Evolutionary conservation across 2,888 invertebrate species (phyloP).

Genomic region (Temnothorax rugatulus): DNA sequence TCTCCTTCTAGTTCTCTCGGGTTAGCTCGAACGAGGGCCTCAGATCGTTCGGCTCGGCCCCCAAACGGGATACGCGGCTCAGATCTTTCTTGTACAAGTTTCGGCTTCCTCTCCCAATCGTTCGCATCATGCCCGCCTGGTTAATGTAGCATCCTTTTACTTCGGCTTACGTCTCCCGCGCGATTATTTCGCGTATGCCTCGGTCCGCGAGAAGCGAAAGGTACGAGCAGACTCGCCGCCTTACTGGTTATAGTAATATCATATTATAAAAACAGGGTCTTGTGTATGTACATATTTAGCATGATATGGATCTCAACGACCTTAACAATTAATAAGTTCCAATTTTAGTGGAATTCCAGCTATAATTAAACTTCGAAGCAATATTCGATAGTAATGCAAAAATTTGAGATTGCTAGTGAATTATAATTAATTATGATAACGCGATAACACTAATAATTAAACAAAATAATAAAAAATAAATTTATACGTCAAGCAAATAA

Average conservation of each 20-base stretch:
- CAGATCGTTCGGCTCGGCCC: conserved; percentile 81
- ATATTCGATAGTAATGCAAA: background rate
- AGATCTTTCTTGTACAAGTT: conserved; percentile 71
- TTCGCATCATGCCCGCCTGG: conserved; percentile 54
- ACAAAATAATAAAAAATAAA: conserved; percentile 4
- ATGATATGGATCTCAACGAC: background rate
- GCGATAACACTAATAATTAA: background rate
- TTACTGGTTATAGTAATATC: background rate
- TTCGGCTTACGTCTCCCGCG: conserved; percentile 8
- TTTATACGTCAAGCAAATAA: background rate
- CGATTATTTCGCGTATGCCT: conserved; percentile 23
- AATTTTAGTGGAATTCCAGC: background rate
- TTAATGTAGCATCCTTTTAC: conserved; percentile 64
- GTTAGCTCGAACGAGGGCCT: conserved; percentile 83
- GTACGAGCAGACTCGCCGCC: background rate
- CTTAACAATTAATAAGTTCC: background rate
- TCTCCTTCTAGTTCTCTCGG: conserved; percentile 78
- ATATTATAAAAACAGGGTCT: background rate
- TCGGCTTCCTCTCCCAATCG: conserved; percentile 61
- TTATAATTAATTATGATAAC: conserved; percentile 10
- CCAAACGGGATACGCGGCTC: conserved; percentile 76
- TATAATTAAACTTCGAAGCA: background rate
- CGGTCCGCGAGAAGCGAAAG: conserved; percentile 10
- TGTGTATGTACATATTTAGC: background rate
- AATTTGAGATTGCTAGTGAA: background rate